A percentile compares a stretch with the other conserved stretches of the same genome.
These are phyloP conservation scores for Sialis lutaria DNA, from an alignment of 2,888 invertebrate species.

Conservation along the genomic window DNA sequence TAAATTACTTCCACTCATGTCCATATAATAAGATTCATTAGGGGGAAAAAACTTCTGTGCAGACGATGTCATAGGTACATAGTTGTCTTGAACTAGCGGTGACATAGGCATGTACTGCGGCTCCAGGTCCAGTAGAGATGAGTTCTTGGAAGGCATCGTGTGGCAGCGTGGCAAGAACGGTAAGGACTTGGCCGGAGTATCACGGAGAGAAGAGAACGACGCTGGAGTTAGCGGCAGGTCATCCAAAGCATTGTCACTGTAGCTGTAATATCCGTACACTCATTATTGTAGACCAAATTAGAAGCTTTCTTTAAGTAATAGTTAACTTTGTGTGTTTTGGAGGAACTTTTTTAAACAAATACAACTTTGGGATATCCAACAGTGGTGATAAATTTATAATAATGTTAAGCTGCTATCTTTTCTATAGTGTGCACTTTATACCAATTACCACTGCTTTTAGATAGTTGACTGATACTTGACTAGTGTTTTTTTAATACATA, in stretches of 20 bases:
- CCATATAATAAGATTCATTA: constrained; percentile 1
- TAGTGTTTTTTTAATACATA: too few species aligned
- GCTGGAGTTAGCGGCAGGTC: constrained; percentile 3
- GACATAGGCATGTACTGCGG: constrained; percentile 1
- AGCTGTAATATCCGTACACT: not conserved
- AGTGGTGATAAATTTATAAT: too few species aligned
- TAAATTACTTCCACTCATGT: not conserved
- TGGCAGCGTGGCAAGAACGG: constrained; percentile 19
- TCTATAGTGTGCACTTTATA: too few species aligned
- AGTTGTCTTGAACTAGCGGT: constrained; percentile 15
- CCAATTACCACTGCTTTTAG: too few species aligned
- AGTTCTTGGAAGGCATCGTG: constrained; percentile 17
- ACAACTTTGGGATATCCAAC: too few species aligned
- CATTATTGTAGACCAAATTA: too few species aligned
- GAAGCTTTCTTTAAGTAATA: too few species aligned
- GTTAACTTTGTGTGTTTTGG: too few species aligned
- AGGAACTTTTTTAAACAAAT: too few species aligned
- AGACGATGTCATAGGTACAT: constrained; percentile 22
- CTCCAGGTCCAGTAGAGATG: not conserved
- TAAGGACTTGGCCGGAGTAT: constrained; percentile 3
- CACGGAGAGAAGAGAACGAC: constrained; percentile 2
- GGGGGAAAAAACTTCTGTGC: not conserved
- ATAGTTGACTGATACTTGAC: too few species aligned
- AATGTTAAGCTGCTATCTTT: too few species aligned
- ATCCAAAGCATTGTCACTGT: constrained; percentile 6